Evolutionary conservation across 2,113 vertebrate species (phyloP).

Genomic region (Falcunculus frontatus): DNA sequence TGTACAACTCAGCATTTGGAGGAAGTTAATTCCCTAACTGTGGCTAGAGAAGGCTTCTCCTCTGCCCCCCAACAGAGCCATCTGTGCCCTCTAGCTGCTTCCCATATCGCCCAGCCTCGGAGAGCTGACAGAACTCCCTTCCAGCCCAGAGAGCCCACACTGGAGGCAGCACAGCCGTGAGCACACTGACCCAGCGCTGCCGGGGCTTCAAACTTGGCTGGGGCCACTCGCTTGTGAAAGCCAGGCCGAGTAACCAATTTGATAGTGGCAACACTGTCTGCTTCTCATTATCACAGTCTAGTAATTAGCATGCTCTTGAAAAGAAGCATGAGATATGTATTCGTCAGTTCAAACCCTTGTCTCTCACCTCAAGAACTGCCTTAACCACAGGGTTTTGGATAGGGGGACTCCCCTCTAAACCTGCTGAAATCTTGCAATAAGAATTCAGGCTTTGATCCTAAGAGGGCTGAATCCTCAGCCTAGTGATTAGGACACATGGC

Average conservation of each 20-base stretch:
- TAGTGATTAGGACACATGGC: neutral
- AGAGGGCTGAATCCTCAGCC: neutral
- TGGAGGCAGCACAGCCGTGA: neutral
- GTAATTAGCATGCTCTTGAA: neutral
- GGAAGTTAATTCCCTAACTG: neutral
- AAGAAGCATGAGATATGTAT: neutral
- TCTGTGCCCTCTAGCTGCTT: neutral
- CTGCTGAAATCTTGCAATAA: neutral
- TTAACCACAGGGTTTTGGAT: conserved; percentile 3
- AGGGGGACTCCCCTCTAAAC: neutral
- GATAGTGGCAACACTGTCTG: neutral
- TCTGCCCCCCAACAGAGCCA: neutral
- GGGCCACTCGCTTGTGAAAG: neutral
- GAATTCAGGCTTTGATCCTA: neutral
- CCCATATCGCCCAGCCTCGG: neutral
- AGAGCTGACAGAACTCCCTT: accelerated
- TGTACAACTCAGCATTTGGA: neutral
- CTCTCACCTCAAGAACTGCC: conserved; percentile 21
- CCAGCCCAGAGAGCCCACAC: neutral
- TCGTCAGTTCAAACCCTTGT: neutral
- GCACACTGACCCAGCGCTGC: neutral
- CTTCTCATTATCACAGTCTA: neutral
- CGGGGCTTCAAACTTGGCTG: neutral
- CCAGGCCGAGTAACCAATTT: neutral
- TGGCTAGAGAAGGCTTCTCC: neutral